A percentile compares a stretch with the other conserved stretches of the same genome.
Conservation (phyloP, 2,797 vertebrate genomes). For the Tenualosa ilisha region DNA sequence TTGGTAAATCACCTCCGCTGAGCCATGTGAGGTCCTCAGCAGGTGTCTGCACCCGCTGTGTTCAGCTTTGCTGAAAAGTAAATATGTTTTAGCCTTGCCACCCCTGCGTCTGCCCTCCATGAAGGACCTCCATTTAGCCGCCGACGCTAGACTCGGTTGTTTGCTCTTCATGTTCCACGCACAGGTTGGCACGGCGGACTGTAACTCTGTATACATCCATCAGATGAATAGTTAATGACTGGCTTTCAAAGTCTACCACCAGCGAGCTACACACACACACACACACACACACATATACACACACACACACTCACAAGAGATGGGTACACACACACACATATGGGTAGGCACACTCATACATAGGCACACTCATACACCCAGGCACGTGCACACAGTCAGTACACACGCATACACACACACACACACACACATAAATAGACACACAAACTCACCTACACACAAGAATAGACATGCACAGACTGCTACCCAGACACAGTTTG, state of each 20-base stretch:
- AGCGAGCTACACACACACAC: not conserved
- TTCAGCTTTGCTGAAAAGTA: not conserved
- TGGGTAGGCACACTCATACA: not conserved
- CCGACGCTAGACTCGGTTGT: not conserved
- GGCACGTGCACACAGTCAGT: too few relatives aligned
- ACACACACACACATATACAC: not conserved
- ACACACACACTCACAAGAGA: not conserved
- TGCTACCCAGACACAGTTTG: not conserved
- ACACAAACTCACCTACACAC: not conserved
- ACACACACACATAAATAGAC: not conserved
- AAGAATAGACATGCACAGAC: not conserved
- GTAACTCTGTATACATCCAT: not conserved
- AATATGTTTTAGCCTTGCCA: not conserved
- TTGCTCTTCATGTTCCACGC: not conserved
- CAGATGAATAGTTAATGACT: constrained; percentile 6
- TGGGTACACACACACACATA: not conserved
- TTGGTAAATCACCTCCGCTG: not conserved
- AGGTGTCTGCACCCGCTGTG: not conserved
- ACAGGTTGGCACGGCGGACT: not conserved
- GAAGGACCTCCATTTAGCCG: not conserved
- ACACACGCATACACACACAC: not conserved
- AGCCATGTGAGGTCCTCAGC: not conserved
- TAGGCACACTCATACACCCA: not conserved
- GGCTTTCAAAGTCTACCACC: not conserved
- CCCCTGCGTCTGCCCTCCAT: not conserved